A percentile compares a stretch with the other conserved stretches of the same genome.
Conservation (phyloP, 2,797 vertebrate species). For the Sebastes hubbsi region DNA sequence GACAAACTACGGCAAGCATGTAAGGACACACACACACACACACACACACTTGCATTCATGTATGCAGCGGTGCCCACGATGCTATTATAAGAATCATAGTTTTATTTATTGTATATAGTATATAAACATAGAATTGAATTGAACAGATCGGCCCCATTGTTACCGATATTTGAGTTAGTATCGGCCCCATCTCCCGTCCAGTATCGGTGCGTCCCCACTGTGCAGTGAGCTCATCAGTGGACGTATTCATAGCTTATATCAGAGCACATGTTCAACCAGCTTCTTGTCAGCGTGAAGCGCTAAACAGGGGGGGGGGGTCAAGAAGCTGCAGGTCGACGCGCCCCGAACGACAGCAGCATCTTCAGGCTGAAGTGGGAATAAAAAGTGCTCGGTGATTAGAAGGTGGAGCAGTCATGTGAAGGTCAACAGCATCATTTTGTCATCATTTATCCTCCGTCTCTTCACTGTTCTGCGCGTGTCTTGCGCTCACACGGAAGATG, state of each 20-base stretch:
- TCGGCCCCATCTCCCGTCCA: fast-evolving
- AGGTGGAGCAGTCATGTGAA: neutral
- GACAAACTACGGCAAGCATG: slow-evolving; percentile 95
- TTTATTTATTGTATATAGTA: too few relatives aligned
- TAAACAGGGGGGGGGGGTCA: neutral
- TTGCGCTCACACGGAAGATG: neutral
- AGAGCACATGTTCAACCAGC: neutral
- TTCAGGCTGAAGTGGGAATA: neutral
- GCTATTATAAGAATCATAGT: too few relatives aligned
- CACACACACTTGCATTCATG: neutral
- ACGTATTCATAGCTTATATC: neutral
- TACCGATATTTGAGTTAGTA: too few relatives aligned
- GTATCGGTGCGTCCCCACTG: neutral
- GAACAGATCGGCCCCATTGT: too few relatives aligned
- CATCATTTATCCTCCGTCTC: neutral
- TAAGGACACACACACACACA: slow-evolving; percentile 74
- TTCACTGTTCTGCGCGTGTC: neutral
- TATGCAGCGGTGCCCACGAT: neutral
- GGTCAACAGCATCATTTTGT: neutral
- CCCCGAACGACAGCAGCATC: neutral
- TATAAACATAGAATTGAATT: too few relatives aligned
- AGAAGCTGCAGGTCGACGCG: neutral
- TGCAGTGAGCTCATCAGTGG: neutral
- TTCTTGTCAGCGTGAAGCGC: neutral
- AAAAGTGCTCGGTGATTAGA: neutral